Evolutionary conservation across 2,113 vertebrate genomes (phyloP).

Genomic region (Pitta sordida): DNA sequence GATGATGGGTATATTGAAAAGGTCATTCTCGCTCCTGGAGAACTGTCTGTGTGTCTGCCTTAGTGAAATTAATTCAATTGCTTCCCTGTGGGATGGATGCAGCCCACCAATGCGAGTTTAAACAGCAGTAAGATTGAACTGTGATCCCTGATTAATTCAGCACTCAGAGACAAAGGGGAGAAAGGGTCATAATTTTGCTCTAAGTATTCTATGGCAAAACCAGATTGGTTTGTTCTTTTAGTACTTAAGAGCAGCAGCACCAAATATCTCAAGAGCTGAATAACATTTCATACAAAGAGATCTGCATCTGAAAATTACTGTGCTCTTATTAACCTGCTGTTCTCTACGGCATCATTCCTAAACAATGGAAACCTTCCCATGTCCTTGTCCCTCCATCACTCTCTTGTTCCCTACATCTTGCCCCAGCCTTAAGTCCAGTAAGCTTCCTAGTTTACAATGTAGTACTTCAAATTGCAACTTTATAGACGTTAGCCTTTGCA

Average conservation of each 20-base stretch:
- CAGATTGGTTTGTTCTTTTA: neutral
- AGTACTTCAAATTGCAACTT: neutral
- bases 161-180: neutral
- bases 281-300: neutral
- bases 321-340: neutral
- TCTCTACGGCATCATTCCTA: neutral
- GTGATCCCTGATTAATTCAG: neutral
- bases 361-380: neutral
- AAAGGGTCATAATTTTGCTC: neutral
- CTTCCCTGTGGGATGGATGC: neutral
- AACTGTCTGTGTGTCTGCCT: constrained; percentile 17
- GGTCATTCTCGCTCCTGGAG: constrained; percentile 40
- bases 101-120: constrained; percentile 21
- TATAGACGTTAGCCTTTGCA: neutral
- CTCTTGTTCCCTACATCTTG: neutral
- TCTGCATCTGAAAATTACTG: neutral
- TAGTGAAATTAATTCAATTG: constrained; percentile 55
- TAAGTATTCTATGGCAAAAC: neutral
- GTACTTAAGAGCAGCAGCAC: neutral
- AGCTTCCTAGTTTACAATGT: neutral
- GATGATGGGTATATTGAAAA: constrained; percentile 42
- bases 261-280: neutral
- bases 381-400: neutral
- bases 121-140: neutral
- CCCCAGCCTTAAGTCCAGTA: neutral